Percentiles rank a stretch among this genome's conserved stretches.
Evolutionary conservation across 2,797 vertebrate species (phyloP).

Genomic region (Lepidocolaptes lacrymiger): DNA sequence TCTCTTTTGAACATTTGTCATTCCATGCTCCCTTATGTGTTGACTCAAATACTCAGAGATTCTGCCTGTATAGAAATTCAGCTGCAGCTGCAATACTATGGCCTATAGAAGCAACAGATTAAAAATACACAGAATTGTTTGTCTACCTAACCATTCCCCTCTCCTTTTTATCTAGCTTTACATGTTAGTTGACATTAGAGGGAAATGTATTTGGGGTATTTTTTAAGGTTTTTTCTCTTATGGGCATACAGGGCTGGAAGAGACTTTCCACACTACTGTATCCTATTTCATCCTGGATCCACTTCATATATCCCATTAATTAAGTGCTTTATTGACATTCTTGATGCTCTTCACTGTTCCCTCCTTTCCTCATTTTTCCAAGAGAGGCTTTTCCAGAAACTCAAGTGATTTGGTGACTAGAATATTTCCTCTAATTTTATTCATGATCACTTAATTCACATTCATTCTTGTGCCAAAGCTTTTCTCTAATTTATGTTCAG

Average conservation of each 20-base stretch:
- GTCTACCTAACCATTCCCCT: not conserved
- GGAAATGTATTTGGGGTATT: not conserved
- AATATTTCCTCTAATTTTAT: not conserved
- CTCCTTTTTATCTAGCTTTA: not conserved
- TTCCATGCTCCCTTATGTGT: fast-evolving
- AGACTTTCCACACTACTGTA: not conserved
- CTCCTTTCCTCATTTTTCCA: not conserved
- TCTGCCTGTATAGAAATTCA: not conserved
- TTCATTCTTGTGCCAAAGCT: not conserved
- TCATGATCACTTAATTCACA: not conserved
- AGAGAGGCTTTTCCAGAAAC: not conserved
- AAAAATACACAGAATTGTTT: not conserved
- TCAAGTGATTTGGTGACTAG: not conserved
- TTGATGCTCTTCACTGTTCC: not conserved
- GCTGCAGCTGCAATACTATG: not conserved
- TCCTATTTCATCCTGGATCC: not conserved
- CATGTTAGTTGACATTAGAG: not conserved
- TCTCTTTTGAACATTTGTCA: not conserved
- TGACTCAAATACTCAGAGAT: not conserved
- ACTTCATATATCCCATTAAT: not conserved
- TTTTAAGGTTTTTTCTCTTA: not conserved
- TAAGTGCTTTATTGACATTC: not conserved
- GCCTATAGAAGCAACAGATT: not conserved
- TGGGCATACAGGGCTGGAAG: not conserved
- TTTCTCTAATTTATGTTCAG: not conserved